These are phyloP conservation scores for Melospiza georgiana DNA, from an alignment of 2,113 vertebrate genomes.

Conservation along the genomic window DNA sequence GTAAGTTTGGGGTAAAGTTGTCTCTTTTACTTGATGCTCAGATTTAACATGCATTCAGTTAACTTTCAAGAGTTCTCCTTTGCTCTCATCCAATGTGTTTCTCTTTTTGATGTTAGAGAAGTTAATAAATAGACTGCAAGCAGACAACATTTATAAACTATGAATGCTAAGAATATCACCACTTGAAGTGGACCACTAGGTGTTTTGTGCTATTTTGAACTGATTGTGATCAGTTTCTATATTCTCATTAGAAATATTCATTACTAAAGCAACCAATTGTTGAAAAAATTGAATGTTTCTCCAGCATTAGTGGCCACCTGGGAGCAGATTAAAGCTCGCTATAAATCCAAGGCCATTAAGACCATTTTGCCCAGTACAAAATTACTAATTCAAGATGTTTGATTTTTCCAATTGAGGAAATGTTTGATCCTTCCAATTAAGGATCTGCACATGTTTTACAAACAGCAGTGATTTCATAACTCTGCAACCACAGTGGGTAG, in stretches of 20 bases:
- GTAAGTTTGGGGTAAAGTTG: not conserved
- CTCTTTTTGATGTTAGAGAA: not conserved
- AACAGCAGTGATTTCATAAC: constrained; percentile 7
- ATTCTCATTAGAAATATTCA: not conserved
- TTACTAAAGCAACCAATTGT: not conserved
- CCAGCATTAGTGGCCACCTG: constrained; percentile 26
- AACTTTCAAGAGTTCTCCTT: not conserved
- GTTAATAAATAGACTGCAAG: not conserved
- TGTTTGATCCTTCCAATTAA: constrained; percentile 21
- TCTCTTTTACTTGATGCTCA: not conserved
- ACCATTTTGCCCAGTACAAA: constrained; percentile 12
- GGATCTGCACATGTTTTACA: constrained; percentile 42
- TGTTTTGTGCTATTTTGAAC: not conserved
- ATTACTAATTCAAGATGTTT: constrained; percentile 11
- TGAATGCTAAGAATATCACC: not conserved
- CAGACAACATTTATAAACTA: not conserved
- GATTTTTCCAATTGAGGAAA: not conserved
- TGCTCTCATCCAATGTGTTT: not conserved
- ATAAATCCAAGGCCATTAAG: constrained; percentile 48
- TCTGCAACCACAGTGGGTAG: not conserved
- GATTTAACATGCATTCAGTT: not conserved
- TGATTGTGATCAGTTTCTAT: not conserved
- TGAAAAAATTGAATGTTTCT: constrained; percentile 4
- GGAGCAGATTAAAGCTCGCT: constrained; percentile 41
- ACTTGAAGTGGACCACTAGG: not conserved